phyloP scores from a whole-genome alignment of 2,113 vertebrate genomes.

The Eretmochelys imbricata region DNA sequence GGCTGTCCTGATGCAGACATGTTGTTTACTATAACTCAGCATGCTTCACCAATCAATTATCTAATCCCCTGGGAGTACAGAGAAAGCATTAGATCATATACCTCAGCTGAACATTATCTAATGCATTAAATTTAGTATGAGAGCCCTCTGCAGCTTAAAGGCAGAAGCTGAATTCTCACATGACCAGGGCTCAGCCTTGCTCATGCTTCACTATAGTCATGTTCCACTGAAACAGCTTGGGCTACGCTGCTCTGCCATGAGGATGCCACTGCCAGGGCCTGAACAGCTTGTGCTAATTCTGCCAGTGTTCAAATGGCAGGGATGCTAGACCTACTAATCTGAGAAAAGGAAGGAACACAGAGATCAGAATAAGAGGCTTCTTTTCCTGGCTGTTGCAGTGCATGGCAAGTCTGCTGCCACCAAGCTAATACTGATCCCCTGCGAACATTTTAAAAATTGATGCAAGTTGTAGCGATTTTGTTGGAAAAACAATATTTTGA shows the following conservation, averaged over 20 bases:
- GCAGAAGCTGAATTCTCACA: not conserved
- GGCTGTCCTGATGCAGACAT: not conserved
- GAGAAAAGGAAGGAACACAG: not conserved
- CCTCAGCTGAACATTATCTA: not conserved
- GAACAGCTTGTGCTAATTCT: not conserved
- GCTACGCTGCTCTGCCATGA: not conserved
- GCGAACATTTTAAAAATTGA: not conserved
- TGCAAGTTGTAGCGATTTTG: rapidly evolving
- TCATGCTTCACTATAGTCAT: not conserved
- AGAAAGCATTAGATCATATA: not conserved
- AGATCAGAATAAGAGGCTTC: not conserved
- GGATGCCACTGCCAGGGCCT: not conserved
- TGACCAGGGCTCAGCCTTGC: not conserved
- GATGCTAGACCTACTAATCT: not conserved
- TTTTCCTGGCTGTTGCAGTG: not conserved
- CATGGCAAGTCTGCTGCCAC: not conserved
- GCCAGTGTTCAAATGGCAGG: not conserved
- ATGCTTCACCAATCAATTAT: not conserved
- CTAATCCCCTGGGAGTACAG: not conserved
- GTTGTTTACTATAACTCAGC: not conserved
- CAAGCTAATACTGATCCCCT: not conserved
- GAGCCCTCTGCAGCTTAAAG: not conserved
- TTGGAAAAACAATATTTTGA: not conserved
- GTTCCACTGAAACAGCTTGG: not conserved
- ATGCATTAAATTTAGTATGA: not conserved